Base-by-base conservation (phyloP, 2,888 invertebrate genomes). In the Geophilus truncorum region DNA sequence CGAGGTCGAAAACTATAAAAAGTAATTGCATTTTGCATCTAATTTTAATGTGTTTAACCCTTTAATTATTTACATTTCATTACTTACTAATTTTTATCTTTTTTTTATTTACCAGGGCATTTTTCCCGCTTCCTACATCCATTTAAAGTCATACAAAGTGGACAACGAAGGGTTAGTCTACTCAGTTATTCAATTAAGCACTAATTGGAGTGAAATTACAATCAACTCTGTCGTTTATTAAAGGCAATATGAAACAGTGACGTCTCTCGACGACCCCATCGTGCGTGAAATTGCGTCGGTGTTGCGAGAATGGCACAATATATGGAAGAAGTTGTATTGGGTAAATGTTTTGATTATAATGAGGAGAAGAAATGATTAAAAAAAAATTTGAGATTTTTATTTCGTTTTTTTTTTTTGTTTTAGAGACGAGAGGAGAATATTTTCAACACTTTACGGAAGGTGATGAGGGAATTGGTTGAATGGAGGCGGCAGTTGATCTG, bases 251-350 rank as follows among this genome's bases (percentile, higher is more conserved):
- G 92, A 92, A 86, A 90, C 90, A 77, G 90, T 92, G 10, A 89
- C 90, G 81, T 91, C 95, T 15, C 90, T 94, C 84, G 95, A 95
- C 85, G 97, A 97, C 88, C 92, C 94, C 0, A 92, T 96, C n/a
- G 94, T 96, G 0, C 90, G 93, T 79, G 97, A 97, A 89, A 95
- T 96, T 80, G 94, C 95, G 0, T 92, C 94, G 83, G 96, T 96
- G 0, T 89, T 97, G 75, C 89, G 96, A 85, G 97, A 97, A 91
- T 97, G 97, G 97, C 94, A 93, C 18, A 90, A 93, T 83, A 92
- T 95, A 83, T 97, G 97, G 97, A 96, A 96, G 86, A 92, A 92
- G 84, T 90, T 96, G 76, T 97, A 93, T 90, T 93, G 96, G 90
- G 96, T 96, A 82, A 84, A 85, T 83, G 18, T 28, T 51, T n/a